Base-by-base conservation (phyloP, 2,888 invertebrate species). In the Eristalis tenax region DNA sequence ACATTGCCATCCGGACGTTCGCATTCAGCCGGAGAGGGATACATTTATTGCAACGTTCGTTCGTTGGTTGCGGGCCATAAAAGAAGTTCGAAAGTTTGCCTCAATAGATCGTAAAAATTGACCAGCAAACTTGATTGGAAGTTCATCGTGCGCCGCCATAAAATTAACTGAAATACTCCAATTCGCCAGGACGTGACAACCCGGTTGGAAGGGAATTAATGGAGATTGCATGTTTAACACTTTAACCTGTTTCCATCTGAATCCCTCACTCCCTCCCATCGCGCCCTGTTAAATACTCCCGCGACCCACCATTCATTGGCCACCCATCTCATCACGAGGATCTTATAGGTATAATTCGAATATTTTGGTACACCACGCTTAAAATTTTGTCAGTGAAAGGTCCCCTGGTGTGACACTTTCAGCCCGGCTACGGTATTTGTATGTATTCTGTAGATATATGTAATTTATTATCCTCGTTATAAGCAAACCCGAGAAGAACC, bases 381-480 rank as follows among this genome's bases (percentile, higher is more conserved):
- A 23, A 68, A 80, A 71, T 68, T 71, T 38, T 84, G 65, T 61
- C 32, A 61, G 40, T n/a, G n/a, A 22, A 28, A 59, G 38, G 74
- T 77, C 68, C 73, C 68, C 40, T 75, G 75, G 75, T 40, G 18
- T 66, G 61, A 50, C 73, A 76, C 57, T 81, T 64, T 22, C 15
- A 68, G 66, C 61, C 35, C 43, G 18, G 57, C 73, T 63, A 76
- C 65, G 74, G 74, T 76, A 38, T 83, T 59, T 68, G 78, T 50
- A 8, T 50, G 78, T 18, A 2, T 50, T 50, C 18, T 18, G 8
- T n/a, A 18, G 18, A 18, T 8, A 50, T 50, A 50, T 68, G 69
- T 87, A 76, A 87, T 87, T 83, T 87, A 87, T 83, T 83, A 80
- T 83, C 71, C 83, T 87, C 69, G 75, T 83, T 83, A 64, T 73